Evolutionary conservation across 1,140 invertebrate genomes (phyloP).

Genomic region (Coelopa frigida): DNA sequence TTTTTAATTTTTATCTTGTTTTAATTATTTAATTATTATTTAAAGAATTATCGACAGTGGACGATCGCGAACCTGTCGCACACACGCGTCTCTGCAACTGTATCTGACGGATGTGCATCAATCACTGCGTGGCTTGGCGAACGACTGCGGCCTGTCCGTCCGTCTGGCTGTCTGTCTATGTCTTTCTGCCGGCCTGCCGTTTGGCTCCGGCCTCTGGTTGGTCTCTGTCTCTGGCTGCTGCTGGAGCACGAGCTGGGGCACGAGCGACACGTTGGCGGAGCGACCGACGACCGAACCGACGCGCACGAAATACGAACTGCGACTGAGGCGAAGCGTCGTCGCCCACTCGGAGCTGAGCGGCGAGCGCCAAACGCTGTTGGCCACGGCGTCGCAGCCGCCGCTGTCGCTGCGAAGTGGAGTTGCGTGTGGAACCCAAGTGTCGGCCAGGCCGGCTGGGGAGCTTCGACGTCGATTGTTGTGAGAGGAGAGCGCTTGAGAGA

Average conservation of each 20-base stretch:
- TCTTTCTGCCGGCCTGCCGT: background rate
- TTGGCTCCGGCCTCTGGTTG: too few species aligned
- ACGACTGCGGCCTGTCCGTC: background rate
- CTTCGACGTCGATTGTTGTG: too few species aligned
- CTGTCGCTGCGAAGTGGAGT: background rate
- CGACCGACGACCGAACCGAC: too few species aligned
- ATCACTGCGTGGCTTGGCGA: constrained; percentile 6
- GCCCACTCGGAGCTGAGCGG: background rate
- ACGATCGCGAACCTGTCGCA: too few species aligned
- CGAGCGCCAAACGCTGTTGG: background rate
- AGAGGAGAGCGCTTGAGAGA: too few species aligned
- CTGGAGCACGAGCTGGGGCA: too few species aligned
- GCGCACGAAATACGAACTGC: constrained; percentile 7
- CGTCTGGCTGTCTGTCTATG: constrained; percentile 1
- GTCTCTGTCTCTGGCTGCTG: too few species aligned
- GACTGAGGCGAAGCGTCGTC: constrained; percentile 3
- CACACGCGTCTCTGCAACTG: constrained; percentile 7
- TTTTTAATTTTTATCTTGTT: background rate
- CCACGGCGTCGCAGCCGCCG: background rate
- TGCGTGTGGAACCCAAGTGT: too few species aligned
- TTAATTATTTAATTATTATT: background rate
- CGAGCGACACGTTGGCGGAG: too few species aligned
- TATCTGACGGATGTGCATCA: constrained; percentile 11
- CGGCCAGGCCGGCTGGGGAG: too few species aligned
- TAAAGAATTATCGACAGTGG: background rate